These are phyloP conservation scores for Fratercula arctica DNA, from an alignment of 2,797 vertebrate genomes.

Conservation along the genomic window DNA sequence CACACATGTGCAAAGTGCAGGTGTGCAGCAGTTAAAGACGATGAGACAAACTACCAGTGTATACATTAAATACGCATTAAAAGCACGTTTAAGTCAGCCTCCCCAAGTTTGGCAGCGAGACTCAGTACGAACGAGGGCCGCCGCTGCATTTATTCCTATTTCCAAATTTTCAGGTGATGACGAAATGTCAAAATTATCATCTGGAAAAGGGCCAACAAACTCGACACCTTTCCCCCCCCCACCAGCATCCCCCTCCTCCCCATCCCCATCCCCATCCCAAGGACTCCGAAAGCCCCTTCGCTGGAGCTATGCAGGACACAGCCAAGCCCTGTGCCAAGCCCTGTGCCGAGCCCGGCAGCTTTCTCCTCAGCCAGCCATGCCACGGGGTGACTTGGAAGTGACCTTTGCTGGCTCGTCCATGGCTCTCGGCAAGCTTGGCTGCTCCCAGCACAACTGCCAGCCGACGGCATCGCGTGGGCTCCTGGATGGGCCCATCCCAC, in stretches of 20 bases:
- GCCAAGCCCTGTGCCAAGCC: too few relatives aligned
- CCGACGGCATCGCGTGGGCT: fast-evolving
- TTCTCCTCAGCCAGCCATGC: fast-evolving
- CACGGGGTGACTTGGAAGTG: not conserved
- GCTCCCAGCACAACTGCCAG: not conserved
- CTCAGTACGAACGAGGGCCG: not conserved
- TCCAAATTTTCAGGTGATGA: not conserved
- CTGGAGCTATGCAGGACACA: fast-evolving
- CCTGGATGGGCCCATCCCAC: fast-evolving
- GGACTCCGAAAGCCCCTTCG: not conserved
- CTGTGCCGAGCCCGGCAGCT: not conserved
- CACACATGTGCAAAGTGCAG: not conserved
- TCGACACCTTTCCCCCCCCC: not conserved
- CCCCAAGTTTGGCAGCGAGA: not conserved
- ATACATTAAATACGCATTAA: not conserved
- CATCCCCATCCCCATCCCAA: not conserved
- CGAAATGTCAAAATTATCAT: not conserved
- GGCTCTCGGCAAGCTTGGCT: fast-evolving
- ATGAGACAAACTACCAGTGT: not conserved
- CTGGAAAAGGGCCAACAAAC: not conserved
- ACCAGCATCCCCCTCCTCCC: fast-evolving
- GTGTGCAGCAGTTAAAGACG: not conserved
- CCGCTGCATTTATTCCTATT: not conserved
- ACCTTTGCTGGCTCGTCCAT: not conserved
- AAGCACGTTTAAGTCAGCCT: not conserved